Conservation (phyloP, 2,888 invertebrate species). For the Toxonevra muliebris region DNA sequence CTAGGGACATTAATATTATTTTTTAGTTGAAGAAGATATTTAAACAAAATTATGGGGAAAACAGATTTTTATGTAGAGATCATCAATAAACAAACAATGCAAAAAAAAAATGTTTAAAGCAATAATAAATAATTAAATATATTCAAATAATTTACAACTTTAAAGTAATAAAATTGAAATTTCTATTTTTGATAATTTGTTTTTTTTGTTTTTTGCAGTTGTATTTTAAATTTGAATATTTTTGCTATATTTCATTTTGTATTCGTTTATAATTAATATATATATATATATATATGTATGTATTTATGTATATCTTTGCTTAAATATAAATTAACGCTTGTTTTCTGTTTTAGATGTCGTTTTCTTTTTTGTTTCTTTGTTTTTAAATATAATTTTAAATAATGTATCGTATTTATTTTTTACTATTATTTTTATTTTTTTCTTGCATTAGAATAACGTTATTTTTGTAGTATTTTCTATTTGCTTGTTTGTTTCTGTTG, state of each 20-base stretch:
- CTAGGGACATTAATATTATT: too few relatives aligned
- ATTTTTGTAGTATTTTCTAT: constrained; percentile 19
- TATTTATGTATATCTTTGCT: constrained; percentile 26
- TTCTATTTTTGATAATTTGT: constrained; percentile 3
- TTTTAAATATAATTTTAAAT: constrained; percentile 3
- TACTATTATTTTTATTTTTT: constrained; percentile 23
- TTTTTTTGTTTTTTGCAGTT: background rate
- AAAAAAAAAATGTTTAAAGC: too few relatives aligned
- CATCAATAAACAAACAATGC: too few relatives aligned
- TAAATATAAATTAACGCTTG: background rate
- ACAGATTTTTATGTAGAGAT: too few relatives aligned
- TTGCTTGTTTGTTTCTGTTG: constrained; percentile 7
- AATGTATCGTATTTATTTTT: too few relatives aligned
- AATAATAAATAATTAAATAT: too few relatives aligned
- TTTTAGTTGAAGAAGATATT: too few relatives aligned
- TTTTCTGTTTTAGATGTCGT: constrained; percentile 21
- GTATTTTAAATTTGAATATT: constrained; percentile 1
- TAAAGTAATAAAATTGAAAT: too few relatives aligned
- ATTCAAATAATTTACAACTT: too few relatives aligned
- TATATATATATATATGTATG: background rate
- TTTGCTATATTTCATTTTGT: background rate
- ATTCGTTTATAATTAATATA: constrained; percentile 34
- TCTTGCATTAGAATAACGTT: too few relatives aligned
- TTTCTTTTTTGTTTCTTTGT: constrained; percentile 15
- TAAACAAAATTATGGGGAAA: too few relatives aligned